These are phyloP conservation scores for Drosophila diplacantha DNA, from an alignment of 2,888 invertebrate genomes.

Conservation along the genomic window DNA sequence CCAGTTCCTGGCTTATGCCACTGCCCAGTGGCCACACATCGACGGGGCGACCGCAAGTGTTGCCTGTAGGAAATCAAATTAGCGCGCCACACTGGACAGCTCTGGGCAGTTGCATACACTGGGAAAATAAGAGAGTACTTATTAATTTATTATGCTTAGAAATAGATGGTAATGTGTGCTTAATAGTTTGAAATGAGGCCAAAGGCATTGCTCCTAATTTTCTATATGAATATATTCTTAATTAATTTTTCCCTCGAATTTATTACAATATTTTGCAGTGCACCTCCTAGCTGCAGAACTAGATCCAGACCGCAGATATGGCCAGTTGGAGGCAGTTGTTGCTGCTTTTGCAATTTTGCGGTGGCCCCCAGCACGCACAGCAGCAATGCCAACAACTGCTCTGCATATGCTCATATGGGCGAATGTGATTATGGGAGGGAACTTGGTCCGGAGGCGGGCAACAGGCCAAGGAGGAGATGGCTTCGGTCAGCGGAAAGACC, in stretches of 20 bases:
- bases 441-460: constrained; percentile 12
- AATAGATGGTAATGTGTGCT: not conserved
- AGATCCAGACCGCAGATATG: constrained; percentile 38
- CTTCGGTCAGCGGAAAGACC: constrained; percentile 30
- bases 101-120: constrained; percentile 15
- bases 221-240: not conserved
- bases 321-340: constrained; percentile 33
- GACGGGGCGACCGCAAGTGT: constrained; percentile 64
- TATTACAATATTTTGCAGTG: not conserved
- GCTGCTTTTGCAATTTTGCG: constrained; percentile 33
- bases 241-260: not conserved
- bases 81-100: constrained; percentile 57
- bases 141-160: not conserved
- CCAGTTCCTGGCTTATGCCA: constrained; percentile 29
- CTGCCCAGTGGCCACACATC: constrained; percentile 38
- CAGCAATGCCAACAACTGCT: constrained; percentile 34
- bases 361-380: constrained; percentile 50
- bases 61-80: constrained; percentile 71
- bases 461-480: constrained; percentile 11
- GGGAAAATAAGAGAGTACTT: not conserved
- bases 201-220: not conserved
- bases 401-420: constrained; percentile 34
- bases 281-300: constrained; percentile 31
- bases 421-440: constrained; percentile 44
- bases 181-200: not conserved